Evolutionary conservation across 1,140 invertebrate genomes (phyloP).

Genomic region (Scaptomyza montana): DNA sequence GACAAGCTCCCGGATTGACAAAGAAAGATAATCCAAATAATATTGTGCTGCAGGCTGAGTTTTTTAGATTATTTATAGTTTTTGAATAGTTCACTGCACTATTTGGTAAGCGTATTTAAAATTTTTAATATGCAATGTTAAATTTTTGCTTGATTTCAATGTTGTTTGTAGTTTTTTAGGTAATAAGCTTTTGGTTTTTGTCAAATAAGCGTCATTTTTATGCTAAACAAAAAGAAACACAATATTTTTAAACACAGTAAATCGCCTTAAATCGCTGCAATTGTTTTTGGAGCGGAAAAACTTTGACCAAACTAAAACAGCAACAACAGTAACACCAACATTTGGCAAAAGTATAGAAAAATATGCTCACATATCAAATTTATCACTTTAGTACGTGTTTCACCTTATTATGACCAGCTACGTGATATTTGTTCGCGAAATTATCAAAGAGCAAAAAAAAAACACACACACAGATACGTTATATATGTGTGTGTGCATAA

Average conservation of each 20-base stretch:
- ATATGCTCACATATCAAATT: slow-evolving; percentile 36
- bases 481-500: not conserved
- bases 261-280: slow-evolving; percentile 2
- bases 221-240: not conserved
- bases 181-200: slow-evolving; percentile 8
- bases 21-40: slow-evolving; percentile 42
- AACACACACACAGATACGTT: slow-evolving; percentile 6
- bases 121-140: slow-evolving; percentile 5
- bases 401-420: slow-evolving; percentile 64
- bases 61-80: slow-evolving; percentile 19
- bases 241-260: slow-evolving; percentile 6
- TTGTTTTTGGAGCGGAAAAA: slow-evolving; percentile 13
- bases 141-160: not conserved
- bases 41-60: slow-evolving; percentile 5
- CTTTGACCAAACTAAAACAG: slow-evolving; percentile 3
- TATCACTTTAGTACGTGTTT: slow-evolving; percentile 72
- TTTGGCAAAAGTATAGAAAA: slow-evolving; percentile 10
- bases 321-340: not conserved
- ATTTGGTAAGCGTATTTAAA: not conserved
- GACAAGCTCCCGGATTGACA: slow-evolving; percentile 29
- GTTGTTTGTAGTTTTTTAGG: slow-evolving; percentile 18
- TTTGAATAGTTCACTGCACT: slow-evolving; percentile 13
- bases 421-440: slow-evolving; percentile 78
- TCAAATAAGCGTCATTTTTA: slow-evolving; percentile 56
- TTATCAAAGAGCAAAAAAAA: slow-evolving; percentile 59